Base-by-base conservation (phyloP, 2,888 invertebrate genomes). In the Shargacucullia verbasci region DNA sequence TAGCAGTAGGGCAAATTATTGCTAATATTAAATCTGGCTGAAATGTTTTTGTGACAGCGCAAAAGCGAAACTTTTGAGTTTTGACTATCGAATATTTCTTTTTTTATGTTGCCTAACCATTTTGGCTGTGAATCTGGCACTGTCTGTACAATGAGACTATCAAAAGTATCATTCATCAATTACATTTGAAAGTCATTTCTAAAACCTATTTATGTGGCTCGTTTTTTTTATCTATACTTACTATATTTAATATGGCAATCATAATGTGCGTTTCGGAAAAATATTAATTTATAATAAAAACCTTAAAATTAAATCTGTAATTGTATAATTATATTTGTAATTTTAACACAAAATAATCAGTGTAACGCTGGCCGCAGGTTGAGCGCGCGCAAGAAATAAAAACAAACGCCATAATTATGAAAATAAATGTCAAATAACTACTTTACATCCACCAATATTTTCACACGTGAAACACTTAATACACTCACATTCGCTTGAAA, bases 221-320 rank as follows among this genome's bases (percentile, higher is more conserved):
- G n/a, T n/a, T n/a, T n/a, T n/a, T 35, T 52, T 37, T 31, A 20
- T 43, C 45, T 9, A 48, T 39, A 27, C 27, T 41, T 40, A 20
- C 15, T 56, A 72, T 48, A 45, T 53, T 58, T 57, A 73, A 73
- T 73, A 72, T 72, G 74, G 72, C 72, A 56, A 41, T 67, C 47
- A 49, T 34, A 15, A 59, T 73, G 71, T 74, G 73, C 72, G 67
- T 59, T 55, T 31, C n/a, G 34, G 25, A 34, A 35, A 33, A 39
- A 49, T 48, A 12, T 27, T 54, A 47, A 4, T 20, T 3, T 20
- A 3, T 20, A 20, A 3, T 20, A 40, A 27, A 40, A 27, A 10
- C 13, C 14, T 43, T 31, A 43, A n/a, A 43, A 31, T 11, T 43
- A 29, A 43, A 43, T 11, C 29, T 41, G 27, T 13, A 13, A 41